phyloP scores from a whole-genome alignment of 2,888 invertebrate species.

The Chalcis sispes region DNA sequence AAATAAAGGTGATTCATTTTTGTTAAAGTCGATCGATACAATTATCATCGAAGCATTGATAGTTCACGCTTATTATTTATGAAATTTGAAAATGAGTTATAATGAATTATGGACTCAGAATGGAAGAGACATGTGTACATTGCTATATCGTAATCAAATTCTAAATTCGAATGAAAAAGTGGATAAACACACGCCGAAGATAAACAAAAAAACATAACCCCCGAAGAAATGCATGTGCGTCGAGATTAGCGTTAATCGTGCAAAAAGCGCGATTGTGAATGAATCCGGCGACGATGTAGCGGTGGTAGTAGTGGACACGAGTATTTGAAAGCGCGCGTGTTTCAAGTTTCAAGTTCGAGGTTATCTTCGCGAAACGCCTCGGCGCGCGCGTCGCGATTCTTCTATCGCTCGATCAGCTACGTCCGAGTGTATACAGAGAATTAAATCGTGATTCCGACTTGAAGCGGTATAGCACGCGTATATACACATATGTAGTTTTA shows the following conservation, averaged over 20 bases:
- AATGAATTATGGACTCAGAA: too few relatives aligned
- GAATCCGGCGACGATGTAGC: constrained; percentile 16
- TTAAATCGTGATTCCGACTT: constrained; percentile 2
- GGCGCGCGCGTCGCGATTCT: neutral
- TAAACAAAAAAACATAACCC: too few relatives aligned
- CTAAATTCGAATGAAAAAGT: neutral
- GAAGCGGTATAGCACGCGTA: neutral
- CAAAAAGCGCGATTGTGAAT: constrained; percentile 9
- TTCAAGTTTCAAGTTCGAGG: constrained; percentile 40
- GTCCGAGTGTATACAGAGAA: neutral
- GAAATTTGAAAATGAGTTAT: too few relatives aligned
- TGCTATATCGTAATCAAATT: too few relatives aligned
- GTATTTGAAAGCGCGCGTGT: neutral
- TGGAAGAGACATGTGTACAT: too few relatives aligned
- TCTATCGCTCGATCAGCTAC: too few relatives aligned
- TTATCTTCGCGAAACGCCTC: constrained; percentile 20
- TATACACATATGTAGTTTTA: neutral
- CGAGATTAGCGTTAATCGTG: neutral
- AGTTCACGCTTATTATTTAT: too few relatives aligned
- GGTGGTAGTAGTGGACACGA: constrained; percentile 22
- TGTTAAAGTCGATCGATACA: too few relatives aligned
- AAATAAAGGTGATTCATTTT: too few relatives aligned
- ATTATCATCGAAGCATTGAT: too few relatives aligned
- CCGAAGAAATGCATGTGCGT: neutral
- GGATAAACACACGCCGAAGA: neutral